A percentile compares a stretch with the other conserved stretches of the same genome.
These are phyloP conservation scores for Diarsia dahlii DNA, from an alignment of 2,888 invertebrate species.

Conservation along the genomic window DNA sequence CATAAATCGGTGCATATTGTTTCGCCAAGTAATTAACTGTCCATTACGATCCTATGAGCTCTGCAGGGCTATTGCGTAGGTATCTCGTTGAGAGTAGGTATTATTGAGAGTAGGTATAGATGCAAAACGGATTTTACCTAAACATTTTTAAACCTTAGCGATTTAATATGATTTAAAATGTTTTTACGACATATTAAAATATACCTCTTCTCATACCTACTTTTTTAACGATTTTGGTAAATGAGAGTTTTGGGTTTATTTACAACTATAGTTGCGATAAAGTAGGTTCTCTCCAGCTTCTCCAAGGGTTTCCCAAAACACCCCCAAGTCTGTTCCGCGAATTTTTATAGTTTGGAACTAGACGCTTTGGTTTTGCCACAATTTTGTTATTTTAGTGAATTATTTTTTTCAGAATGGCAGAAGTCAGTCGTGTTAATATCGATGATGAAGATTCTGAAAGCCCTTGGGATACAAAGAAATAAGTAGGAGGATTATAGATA, in stretches of 20 bases:
- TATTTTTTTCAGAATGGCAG: conserved; percentile 9
- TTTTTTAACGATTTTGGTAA: too few species aligned
- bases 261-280: too few species aligned
- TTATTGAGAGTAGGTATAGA: too few species aligned
- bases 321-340: neutral
- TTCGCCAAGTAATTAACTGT: too few species aligned
- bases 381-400: neutral
- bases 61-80: too few species aligned
- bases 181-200: too few species aligned
- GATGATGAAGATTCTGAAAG: conserved; percentile 50
- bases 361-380: neutral
- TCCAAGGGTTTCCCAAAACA: neutral
- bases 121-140: too few species aligned
- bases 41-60: neutral
- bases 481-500: conserved; percentile 10
- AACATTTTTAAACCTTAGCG: too few species aligned
- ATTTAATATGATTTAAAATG: too few species aligned
- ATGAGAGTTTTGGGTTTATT: too few species aligned
- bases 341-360: neutral
- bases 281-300: neutral
- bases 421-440: conserved; percentile 1
- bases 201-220: too few species aligned
- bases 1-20: neutral
- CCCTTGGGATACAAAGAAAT: conserved; percentile 23
- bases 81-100: too few species aligned